Evolutionary conservation across 2,113 vertebrate species (phyloP).

Genomic region (Malurus cyaneus): DNA sequence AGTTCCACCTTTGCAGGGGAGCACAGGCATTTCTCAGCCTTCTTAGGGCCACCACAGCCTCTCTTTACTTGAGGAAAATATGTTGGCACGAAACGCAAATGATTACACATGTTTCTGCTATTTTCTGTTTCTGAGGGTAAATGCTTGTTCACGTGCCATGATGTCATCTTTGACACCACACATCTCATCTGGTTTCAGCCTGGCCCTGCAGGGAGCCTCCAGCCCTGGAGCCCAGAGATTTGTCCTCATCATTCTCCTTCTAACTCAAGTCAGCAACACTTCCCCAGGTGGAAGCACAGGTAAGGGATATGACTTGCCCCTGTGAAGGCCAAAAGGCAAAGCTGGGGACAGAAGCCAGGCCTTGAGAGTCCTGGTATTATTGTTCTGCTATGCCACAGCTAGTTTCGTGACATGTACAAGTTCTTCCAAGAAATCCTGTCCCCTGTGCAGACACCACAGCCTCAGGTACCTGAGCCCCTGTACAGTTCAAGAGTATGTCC

Average conservation of each 20-base stretch:
- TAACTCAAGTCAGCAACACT: not conserved
- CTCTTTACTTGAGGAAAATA: constrained; percentile 58
- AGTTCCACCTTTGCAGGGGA: constrained; percentile 36
- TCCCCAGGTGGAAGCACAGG: not conserved
- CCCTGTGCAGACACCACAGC: not conserved
- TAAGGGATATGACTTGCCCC: not conserved
- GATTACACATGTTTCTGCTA: constrained; percentile 41
- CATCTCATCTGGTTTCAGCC: not conserved
- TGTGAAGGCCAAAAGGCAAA: not conserved
- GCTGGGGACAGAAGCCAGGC: not conserved
- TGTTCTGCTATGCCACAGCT: not conserved
- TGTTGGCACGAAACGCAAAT: not conserved
- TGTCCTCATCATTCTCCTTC: not conserved
- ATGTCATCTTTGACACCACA: constrained; percentile 18
- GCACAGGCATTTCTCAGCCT: constrained; percentile 34
- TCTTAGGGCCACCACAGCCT: constrained; percentile 45
- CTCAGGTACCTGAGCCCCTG: not conserved
- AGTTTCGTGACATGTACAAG: not conserved
- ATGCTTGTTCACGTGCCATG: not conserved
- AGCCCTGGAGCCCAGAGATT: not conserved
- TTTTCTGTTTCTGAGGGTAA: constrained; percentile 9
- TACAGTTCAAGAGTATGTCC: not conserved
- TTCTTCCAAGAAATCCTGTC: not conserved
- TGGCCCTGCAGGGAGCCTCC: not conserved
- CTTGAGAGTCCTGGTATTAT: not conserved